phyloP scores from a whole-genome alignment of 2,797 vertebrate genomes.

The Gymnocypris eckloni region DNA sequence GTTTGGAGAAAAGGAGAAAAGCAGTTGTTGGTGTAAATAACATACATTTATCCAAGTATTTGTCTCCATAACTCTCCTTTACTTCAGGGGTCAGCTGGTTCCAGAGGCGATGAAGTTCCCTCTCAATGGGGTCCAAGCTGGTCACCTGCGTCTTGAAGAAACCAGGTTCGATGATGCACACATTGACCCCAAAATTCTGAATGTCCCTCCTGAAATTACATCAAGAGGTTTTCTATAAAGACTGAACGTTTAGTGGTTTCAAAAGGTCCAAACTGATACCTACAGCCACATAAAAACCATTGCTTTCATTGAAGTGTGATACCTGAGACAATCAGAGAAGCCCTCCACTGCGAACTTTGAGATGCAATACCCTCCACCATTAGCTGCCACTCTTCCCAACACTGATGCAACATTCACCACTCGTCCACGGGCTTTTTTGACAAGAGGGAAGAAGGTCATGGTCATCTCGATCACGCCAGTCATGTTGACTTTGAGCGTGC shows the following conservation, averaged over 20 bases:
- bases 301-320: not conserved
- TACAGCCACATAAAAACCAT: not conserved
- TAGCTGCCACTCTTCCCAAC: slow-evolving; percentile 88
- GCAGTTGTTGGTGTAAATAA: not conserved
- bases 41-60: slow-evolving; percentile 89
- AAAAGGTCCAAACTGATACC: not conserved
- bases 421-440: slow-evolving; percentile 85
- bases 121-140: slow-evolving; percentile 81
- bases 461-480: slow-evolving; percentile 86
- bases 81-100: slow-evolving; percentile 83
- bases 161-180: slow-evolving; percentile 92
- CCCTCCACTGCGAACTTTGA: slow-evolving; percentile 92
- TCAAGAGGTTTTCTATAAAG: not conserved
- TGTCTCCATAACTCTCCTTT: slow-evolving; percentile 85
- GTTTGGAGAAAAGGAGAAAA: not conserved
- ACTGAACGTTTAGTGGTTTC: not conserved
- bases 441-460: slow-evolving; percentile 85
- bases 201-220: slow-evolving; percentile 83
- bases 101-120: slow-evolving; percentile 85
- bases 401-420: slow-evolving; percentile 90
- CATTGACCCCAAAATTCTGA: slow-evolving; percentile 87
- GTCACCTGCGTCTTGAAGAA: slow-evolving; percentile 92
- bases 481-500: slow-evolving; percentile 86
- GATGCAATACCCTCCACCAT: slow-evolving; percentile 90
- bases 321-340: slow-evolving; percentile 95